A percentile compares a stretch with the other conserved stretches of the same genome.
Evolutionary conservation across 2,113 vertebrate genomes (phyloP).

Genomic region (Oreotrochilus melanogaster): DNA sequence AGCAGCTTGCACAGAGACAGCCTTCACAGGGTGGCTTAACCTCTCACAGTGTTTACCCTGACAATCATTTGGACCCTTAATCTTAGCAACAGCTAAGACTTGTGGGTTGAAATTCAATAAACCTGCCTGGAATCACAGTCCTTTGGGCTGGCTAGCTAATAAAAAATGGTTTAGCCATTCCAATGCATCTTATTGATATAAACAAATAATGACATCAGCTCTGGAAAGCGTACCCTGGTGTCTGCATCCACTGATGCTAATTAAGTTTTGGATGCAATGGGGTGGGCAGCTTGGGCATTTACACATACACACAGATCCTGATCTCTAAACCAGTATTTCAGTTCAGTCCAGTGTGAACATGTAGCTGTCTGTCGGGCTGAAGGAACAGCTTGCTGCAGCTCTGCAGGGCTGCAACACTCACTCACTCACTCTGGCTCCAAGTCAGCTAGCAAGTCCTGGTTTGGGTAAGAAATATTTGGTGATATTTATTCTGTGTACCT

Average conservation of each 20-base stretch:
- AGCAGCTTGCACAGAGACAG: background rate
- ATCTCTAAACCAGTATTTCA: background rate
- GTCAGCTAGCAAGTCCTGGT: background rate
- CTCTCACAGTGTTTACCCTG: background rate
- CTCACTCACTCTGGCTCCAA: background rate
- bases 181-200: slow-evolving; percentile 4
- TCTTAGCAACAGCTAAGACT: slow-evolving; percentile 21
- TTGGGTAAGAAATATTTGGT: slow-evolving; percentile 10
- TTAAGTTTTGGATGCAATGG: background rate
- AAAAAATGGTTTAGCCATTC: slow-evolving; percentile 56
- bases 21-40: slow-evolving; percentile 36
- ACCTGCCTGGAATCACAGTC: background rate
- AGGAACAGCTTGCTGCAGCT: background rate
- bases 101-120: slow-evolving; percentile 53
- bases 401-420: background rate
- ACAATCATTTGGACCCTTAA: slow-evolving; percentile 35
- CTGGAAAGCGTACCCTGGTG: background rate
- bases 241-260: background rate
- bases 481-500: background rate
- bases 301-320: background rate
- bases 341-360: background rate
- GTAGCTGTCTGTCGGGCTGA: accelerated
- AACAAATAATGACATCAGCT: slow-evolving; percentile 16
- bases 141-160: slow-evolving; percentile 26
- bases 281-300: background rate